Conservation (phyloP, 2,113 vertebrate genomes). For the Onychostruthus taczanowskii region DNA sequence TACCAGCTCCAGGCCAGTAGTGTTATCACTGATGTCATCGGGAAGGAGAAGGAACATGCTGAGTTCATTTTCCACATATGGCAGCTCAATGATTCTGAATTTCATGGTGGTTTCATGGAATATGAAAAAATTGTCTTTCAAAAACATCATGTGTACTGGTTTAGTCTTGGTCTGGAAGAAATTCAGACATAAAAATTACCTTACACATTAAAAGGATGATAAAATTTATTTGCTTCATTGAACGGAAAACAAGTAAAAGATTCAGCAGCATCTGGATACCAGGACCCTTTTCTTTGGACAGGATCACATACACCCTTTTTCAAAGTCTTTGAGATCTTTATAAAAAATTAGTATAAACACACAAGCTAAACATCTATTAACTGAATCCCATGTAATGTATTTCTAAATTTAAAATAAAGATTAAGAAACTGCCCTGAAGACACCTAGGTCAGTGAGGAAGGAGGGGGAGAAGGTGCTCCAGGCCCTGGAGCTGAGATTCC, state of each 20-base stretch:
- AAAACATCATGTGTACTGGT: constrained; percentile 82
- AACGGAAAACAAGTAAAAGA: background rate
- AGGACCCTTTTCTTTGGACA: background rate
- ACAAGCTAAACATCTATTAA: background rate
- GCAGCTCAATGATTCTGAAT: constrained; percentile 79
- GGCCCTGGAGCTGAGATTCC: background rate
- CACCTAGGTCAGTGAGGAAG: background rate
- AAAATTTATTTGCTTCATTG: background rate
- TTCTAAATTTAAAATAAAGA: background rate
- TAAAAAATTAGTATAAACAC: background rate
- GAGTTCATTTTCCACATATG: constrained; percentile 78
- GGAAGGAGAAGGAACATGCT: constrained; percentile 87
- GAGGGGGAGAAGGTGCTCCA: background rate
- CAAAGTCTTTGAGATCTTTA: background rate
- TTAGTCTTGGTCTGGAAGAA: constrained; percentile 74
- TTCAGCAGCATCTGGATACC: background rate
- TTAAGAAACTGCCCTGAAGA: background rate
- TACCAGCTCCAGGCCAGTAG: constrained; percentile 83
- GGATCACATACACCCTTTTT: background rate
- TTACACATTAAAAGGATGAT: background rate
- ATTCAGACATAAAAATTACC: background rate
- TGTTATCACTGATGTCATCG: constrained; percentile 57
- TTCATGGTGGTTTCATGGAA: constrained; percentile 53
- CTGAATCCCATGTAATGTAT: background rate
- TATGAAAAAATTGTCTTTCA: constrained; percentile 64